Conservation (phyloP, 2,797 vertebrate genomes). For the Galago senegalensis region DNA sequence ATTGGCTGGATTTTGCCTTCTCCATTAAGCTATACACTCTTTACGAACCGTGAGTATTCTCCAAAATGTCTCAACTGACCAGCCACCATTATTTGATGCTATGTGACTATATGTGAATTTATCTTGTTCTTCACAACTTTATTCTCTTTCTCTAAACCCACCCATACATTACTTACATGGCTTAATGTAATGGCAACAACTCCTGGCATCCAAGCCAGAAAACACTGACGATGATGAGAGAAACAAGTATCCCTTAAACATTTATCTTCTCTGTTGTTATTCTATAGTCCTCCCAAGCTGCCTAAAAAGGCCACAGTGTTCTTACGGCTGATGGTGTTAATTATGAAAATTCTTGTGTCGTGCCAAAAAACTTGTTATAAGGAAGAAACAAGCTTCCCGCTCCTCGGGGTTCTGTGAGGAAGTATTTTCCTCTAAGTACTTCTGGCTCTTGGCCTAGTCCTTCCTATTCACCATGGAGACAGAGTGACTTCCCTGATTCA, state of each 20-base stretch:
- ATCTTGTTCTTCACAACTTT: constrained; percentile 18
- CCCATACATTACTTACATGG: background rate
- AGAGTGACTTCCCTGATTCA: background rate
- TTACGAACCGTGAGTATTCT: constrained; percentile 37
- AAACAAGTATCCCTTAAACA: background rate
- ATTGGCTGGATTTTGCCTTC: constrained; percentile 14
- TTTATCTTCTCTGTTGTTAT: background rate
- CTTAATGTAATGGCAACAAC: background rate
- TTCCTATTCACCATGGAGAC: background rate
- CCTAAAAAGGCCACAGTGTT: background rate
- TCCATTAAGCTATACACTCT: constrained; percentile 47
- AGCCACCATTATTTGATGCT: constrained; percentile 1
- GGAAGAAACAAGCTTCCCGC: background rate
- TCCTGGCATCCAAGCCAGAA: constrained; percentile 1
- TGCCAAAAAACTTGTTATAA: background rate
- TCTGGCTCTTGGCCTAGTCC: background rate
- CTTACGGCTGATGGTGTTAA: background rate
- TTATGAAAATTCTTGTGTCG: constrained; percentile 35
- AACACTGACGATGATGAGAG: background rate
- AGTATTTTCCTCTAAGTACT: background rate
- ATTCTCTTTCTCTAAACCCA: constrained; percentile 13
- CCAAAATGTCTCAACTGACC: background rate
- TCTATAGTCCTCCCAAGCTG: background rate
- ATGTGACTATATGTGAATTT: background rate
- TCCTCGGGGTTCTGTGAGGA: constrained; percentile 13